Conservation (phyloP, 2,888 invertebrate genomes). For the Apotomis turbidana region DNA sequence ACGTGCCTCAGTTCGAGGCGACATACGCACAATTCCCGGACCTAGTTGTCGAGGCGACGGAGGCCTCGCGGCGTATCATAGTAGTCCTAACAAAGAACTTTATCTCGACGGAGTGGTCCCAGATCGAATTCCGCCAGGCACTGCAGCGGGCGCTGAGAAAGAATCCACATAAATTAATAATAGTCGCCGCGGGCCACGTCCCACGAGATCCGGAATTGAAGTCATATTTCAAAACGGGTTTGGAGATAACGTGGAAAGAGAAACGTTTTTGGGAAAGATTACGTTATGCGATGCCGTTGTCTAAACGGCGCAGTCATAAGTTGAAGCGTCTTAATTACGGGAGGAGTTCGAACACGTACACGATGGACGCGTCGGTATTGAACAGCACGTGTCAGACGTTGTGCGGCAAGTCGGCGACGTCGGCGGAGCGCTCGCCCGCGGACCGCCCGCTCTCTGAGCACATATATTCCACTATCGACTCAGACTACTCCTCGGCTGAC, state of each 20-base stretch:
- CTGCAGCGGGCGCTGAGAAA: slow-evolving; percentile 94
- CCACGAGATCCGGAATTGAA: slow-evolving; percentile 94
- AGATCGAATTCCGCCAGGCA: slow-evolving; percentile 94
- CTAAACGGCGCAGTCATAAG: slow-evolving; percentile 85
- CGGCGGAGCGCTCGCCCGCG: slow-evolving; percentile 84
- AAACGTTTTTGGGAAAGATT: slow-evolving; percentile 97
- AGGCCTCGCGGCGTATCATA: slow-evolving; percentile 93
- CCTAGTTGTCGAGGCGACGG: slow-evolving; percentile 92
- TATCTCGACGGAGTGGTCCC: slow-evolving; percentile 96
- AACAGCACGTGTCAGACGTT: slow-evolving; percentile 85
- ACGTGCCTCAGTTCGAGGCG: slow-evolving; percentile 89
- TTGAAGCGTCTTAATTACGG: slow-evolving; percentile 87
- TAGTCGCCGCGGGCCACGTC: slow-evolving; percentile 91
- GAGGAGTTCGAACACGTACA: slow-evolving; percentile 93
- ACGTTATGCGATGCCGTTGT: slow-evolving; percentile 94
- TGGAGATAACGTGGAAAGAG: slow-evolving; percentile 94
- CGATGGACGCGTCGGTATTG: slow-evolving; percentile 87
- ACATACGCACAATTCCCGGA: slow-evolving; percentile 89
- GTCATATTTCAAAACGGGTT: slow-evolving; percentile 94
- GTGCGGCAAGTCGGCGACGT: slow-evolving; percentile 81
- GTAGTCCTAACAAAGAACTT: slow-evolving; percentile 95
- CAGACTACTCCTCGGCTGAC: slow-evolving; percentile 90
- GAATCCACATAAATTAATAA: slow-evolving; percentile 92
- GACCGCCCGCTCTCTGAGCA: slow-evolving; percentile 93
- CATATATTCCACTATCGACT: slow-evolving; percentile 95